Base-by-base conservation (phyloP, 1,140 invertebrate genomes). In the Bombus superbus region DNA sequence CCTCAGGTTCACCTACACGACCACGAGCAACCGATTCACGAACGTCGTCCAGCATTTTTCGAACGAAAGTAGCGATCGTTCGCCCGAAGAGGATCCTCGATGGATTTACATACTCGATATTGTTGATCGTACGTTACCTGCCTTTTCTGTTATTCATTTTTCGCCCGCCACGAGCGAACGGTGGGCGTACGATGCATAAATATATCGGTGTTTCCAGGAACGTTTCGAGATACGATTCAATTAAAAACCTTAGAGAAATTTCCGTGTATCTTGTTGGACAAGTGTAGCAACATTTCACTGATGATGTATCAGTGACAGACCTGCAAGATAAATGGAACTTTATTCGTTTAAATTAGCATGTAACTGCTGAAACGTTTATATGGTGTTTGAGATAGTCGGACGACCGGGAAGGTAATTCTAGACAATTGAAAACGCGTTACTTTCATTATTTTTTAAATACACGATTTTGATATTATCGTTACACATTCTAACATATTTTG, bases 31-130 rank as follows among this genome's bases (percentile, higher is more conserved):
- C 18, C 47, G 76, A 35, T 71, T 71, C 53, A 76, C 86, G 25
- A 76, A 76, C 73, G 71, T 28, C 75, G 28, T 68, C 72, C 71
- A 73, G 69, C 72, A 72, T 81, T 86, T 89, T 83, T 78, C 83
- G 78, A 66, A 40, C 25, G 74, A 69, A 77, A 81, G 68, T 22
- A 75, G 69, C 69, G 88, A 90, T 81, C 81, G 47, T 38, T 62
- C 15, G n/a, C 66, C 53, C 32, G 59, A 86, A 62, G 69, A 89
- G 66, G 72, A 87, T 89, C 71, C 69, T 84, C 80, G 40, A 40
- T 47, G 87, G 86, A 91, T 91, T 91, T 91, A 90, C 89, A 91
- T 90, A 90, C 57, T 73, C 71, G 81, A 81, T 88, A 83, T 62
- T 81, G 69, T 66, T 80, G 64, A 83, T 64, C 64, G 15, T 18